Percentiles rank a stretch among this genome's conserved stretches.
Conservation (phyloP, 2,888 invertebrate species). For the Tanypteryx hageni region DNA sequence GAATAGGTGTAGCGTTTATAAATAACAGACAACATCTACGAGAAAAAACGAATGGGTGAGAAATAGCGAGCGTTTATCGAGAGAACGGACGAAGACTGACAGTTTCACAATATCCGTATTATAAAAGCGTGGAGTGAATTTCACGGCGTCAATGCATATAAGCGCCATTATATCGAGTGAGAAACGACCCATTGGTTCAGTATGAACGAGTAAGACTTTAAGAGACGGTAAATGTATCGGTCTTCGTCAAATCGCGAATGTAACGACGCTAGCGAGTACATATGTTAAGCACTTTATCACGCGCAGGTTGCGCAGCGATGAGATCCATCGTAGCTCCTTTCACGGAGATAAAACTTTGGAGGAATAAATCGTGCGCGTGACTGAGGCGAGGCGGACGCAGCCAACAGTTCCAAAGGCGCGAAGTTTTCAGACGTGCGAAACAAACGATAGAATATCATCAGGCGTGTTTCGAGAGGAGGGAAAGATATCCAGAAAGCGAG, state of each 20-base stretch:
- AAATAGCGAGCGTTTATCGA: too few relatives aligned
- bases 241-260: background rate
- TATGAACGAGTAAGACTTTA: too few relatives aligned
- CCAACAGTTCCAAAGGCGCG: background rate
- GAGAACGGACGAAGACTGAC: too few relatives aligned
- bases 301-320: background rate
- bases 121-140: too few relatives aligned
- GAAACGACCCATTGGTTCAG: too few relatives aligned
- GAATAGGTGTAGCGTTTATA: too few relatives aligned
- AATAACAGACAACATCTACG: too few relatives aligned
- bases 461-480: background rate
- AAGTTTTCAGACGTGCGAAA: background rate
- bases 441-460: background rate
- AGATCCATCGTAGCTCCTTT: background rate
- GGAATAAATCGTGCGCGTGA: slow-evolving; percentile 21
- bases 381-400: background rate
- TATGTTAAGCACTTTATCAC: background rate
- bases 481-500: background rate
- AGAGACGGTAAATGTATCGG: too few relatives aligned
- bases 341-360: background rate
- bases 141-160: too few relatives aligned
- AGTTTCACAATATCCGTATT: too few relatives aligned
- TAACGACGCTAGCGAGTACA: background rate
- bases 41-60: too few relatives aligned
- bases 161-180: too few relatives aligned